Evolutionary conservation across 1,140 invertebrate species (phyloP).

Genomic region (Drosophila erecta): DNA sequence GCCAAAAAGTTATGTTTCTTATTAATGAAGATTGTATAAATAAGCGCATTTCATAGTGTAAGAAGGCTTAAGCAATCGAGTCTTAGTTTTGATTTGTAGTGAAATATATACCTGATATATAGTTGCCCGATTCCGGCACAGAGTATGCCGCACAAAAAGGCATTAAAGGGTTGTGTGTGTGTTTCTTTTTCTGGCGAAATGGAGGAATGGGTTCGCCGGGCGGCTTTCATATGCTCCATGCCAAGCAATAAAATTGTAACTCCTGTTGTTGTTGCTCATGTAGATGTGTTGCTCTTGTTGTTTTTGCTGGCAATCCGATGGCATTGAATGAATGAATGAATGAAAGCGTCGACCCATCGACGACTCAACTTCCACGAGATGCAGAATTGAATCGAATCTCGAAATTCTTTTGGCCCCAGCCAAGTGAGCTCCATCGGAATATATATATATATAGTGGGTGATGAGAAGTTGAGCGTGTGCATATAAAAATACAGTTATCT

Average conservation of each 20-base stretch:
- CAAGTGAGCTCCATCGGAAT: slow-evolving; percentile 51
- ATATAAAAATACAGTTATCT: slow-evolving; percentile 81
- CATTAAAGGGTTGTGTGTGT: slow-evolving; percentile 43
- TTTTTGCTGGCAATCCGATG: slow-evolving; percentile 21
- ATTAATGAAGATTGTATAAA: too few relatives aligned
- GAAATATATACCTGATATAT: background rate
- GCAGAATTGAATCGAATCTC: slow-evolving; percentile 75
- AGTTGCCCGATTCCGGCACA: slow-evolving; percentile 1
- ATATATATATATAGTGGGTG: slow-evolving; percentile 10
- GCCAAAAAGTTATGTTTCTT: too few relatives aligned
- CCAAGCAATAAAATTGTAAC: slow-evolving; percentile 80
- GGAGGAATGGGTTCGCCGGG: slow-evolving; percentile 36
- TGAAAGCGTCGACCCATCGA: slow-evolving; percentile 75
- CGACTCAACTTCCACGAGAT: slow-evolving; percentile 63
- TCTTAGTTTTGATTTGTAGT: too few relatives aligned
- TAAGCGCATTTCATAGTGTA: too few relatives aligned
- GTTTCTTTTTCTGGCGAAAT: slow-evolving; percentile 7
- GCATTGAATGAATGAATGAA: slow-evolving; percentile 67
- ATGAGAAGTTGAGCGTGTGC: slow-evolving; percentile 53
- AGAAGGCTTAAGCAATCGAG: too few relatives aligned
- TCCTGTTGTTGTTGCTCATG: slow-evolving; percentile 53
- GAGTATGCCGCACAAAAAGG: slow-evolving; percentile 27
- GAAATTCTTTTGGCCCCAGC: slow-evolving; percentile 47
- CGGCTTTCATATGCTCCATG: slow-evolving; percentile 77
- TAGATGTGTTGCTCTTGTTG: slow-evolving; percentile 3